Percentiles rank a stretch among this genome's conserved stretches.
Evolutionary conservation across 1,140 invertebrate species (phyloP).

Genomic region (Euwallacea similis): DNA sequence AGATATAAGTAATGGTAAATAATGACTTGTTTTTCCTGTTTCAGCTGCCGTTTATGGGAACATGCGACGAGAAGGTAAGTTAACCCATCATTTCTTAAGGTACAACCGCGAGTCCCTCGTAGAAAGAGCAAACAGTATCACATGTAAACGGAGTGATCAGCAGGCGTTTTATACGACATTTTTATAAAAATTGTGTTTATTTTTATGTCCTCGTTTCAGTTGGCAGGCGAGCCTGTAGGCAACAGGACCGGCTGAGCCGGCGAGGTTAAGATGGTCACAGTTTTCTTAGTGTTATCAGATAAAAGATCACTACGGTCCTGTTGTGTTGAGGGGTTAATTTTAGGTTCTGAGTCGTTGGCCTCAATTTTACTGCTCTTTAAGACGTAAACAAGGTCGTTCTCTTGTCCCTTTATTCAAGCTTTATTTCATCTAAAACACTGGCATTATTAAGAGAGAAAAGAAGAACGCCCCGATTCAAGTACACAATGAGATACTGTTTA

Average conservation of each 20-base stretch:
- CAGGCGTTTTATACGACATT: constrained; percentile 13
- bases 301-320: constrained; percentile 1
- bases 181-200: constrained; percentile 19
- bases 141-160: constrained; percentile 1
- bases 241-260: too few species aligned
- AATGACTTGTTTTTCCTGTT: constrained; percentile 25
- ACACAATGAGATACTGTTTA: too few species aligned
- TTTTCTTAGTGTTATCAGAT: not conserved
- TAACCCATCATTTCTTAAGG: not conserved
- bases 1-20: too few species aligned
- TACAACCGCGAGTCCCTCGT: too few species aligned
- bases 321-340: not conserved
- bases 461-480: too few species aligned
- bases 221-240: not conserved
- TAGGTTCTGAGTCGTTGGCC: constrained; percentile 21
- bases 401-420: too few species aligned
- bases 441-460: too few species aligned
- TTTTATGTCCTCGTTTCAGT: constrained; percentile 18
- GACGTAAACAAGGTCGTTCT: constrained; percentile 17
- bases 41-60: constrained; percentile 41
- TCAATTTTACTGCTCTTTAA: constrained; percentile 18
- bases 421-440: too few species aligned
- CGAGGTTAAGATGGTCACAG: too few species aligned
- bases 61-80: constrained; percentile 40
- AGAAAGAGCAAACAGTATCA: not conserved